Base-by-base conservation (phyloP, 2,888 invertebrate genomes). In the Platynereis dumerilii region DNA sequence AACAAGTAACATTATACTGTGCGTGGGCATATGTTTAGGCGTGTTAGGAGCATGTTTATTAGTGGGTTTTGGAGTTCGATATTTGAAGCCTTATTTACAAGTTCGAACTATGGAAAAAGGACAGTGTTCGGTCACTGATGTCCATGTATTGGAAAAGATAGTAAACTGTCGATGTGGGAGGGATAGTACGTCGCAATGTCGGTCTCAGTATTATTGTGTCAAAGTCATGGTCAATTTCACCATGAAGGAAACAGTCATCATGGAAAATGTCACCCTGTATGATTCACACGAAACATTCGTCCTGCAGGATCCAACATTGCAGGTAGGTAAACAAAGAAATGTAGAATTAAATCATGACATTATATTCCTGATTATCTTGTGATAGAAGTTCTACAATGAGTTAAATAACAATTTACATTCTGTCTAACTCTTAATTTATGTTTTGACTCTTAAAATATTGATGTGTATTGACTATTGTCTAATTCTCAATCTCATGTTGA, bases 271-370 rank as follows among this genome's bases (percentile, higher is more conserved):
- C 2, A 68, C 68, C 15, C 57, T 72, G 53, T 72, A 72, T 48
- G 67, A 72, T 57, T 68, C 68, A 5, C 67, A 64, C 34, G 71
- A 72, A 39, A 72, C 72, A 24, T 71, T 64, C 65, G 28, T 34
- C 24, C 59, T 71, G 12, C 71, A 71, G 54, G 42, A 53, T 24
- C 34, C 48, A 39, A 54, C 55, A 34, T 27, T 24, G 26, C 55
- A 26, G 26, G 26, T 28, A 55, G 26, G 24, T n/a, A 7, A n/a
- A 52, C 20, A n/a, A n/a, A n/a, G n/a, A n/a, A n/a, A n/a, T n/a
- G n/a, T n/a, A n/a, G n/a, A n/a, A n/a, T n/a, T n/a, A n/a, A n/a
- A n/a, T n/a, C n/a, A n/a, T n/a, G n/a, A n/a, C n/a, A n/a, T n/a
- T n/a, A n/a, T n/a, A n/a, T n/a, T n/a, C n/a, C n/a, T n/a, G n/a